These are phyloP conservation scores for Lasius platythorax DNA, from an alignment of 2,888 invertebrate species.

Conservation along the genomic window DNA sequence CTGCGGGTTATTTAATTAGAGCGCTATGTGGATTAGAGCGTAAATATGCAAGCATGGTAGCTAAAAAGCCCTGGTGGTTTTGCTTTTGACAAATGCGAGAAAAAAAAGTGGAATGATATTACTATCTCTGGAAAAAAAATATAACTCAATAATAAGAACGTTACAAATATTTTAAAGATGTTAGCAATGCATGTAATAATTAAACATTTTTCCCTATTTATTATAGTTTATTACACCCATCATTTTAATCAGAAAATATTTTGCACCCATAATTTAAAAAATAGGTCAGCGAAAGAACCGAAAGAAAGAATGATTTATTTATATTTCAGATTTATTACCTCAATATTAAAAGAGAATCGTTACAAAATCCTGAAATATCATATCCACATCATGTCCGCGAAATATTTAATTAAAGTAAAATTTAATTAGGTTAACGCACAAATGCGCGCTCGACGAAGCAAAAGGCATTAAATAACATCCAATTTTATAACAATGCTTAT, in stretches of 20 bases:
- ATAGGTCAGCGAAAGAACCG: not conserved
- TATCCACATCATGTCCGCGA: not conserved
- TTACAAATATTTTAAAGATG: slow-evolving; percentile 3
- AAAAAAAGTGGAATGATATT: slow-evolving; percentile 10
- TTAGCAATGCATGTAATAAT: not conserved
- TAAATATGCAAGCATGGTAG: slow-evolving; percentile 45
- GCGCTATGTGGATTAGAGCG: slow-evolving; percentile 39
- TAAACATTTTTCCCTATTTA: not conserved
- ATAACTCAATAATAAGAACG: not conserved
- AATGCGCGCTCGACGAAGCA: not conserved
- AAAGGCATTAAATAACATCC: slow-evolving; percentile 6
- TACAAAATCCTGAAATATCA: not conserved
- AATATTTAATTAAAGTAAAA: slow-evolving; percentile 12
- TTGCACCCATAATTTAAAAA: not conserved
- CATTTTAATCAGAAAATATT: not conserved
- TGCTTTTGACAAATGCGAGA: slow-evolving; percentile 18
- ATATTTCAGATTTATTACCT: not conserved
- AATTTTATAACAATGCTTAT: slow-evolving; percentile 12
- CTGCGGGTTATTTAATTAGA: slow-evolving; percentile 48
- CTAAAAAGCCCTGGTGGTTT: slow-evolving; percentile 20
- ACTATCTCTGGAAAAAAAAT: not conserved
- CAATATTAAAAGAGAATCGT: not conserved
- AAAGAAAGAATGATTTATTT: not conserved
- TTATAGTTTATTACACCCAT: not conserved
- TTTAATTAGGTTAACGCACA: slow-evolving; percentile 2